Percentiles rank a stretch among this genome's conserved stretches.
Evolutionary conservation across 2,113 vertebrate genomes (phyloP).

Genomic region (Tauraco erythrolophus): DNA sequence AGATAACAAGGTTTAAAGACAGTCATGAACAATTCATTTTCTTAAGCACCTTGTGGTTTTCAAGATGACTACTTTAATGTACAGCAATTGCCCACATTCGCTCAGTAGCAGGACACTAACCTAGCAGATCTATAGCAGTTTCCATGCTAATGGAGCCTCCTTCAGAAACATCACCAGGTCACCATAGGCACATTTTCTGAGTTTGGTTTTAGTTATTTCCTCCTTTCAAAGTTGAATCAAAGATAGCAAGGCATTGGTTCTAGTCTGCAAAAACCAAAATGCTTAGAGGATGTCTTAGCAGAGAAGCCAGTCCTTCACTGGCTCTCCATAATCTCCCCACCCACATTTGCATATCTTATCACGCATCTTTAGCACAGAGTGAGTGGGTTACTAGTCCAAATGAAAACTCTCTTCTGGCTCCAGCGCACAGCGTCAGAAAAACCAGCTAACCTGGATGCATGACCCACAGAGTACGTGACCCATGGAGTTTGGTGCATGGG

Average conservation of each 20-base stretch:
- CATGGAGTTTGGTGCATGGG: neutral
- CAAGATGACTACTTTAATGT: neutral
- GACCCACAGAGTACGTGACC: neutral
- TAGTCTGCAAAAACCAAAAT: rapidly evolving
- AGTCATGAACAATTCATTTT: neutral
- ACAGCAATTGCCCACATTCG: neutral
- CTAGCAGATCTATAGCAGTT: neutral
- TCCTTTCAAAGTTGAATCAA: neutral
- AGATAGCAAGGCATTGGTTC: neutral
- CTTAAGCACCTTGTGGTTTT: neutral
- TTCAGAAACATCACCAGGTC: neutral
- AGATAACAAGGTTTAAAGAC: neutral
- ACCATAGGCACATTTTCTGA: neutral
- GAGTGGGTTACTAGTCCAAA: neutral
- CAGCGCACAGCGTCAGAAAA: neutral
- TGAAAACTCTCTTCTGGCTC: neutral
- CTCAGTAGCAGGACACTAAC: neutral
- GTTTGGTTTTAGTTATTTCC: neutral
- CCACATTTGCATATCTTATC: neutral
- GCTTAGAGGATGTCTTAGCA: neutral
- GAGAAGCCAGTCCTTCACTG: neutral
- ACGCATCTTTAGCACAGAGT: neutral
- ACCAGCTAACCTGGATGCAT: neutral
- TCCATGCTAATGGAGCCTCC: neutral
- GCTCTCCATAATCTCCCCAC: neutral